Conservation (phyloP, 2,113 vertebrate genomes). For the Pollachius pollachius region DNA sequence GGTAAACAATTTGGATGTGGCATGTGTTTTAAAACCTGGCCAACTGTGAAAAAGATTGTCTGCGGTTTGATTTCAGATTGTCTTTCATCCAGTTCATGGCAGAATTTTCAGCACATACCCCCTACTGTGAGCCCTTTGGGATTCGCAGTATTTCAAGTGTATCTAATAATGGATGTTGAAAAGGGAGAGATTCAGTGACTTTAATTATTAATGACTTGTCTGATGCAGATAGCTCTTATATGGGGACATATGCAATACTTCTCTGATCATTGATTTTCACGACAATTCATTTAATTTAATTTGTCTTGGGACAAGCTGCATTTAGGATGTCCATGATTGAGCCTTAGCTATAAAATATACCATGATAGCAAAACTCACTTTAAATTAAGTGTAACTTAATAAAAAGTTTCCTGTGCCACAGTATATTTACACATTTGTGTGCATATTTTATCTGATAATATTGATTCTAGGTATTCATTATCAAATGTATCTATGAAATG, state of each 20-base stretch:
- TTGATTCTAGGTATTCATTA: no score
- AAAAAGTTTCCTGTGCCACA: no score
- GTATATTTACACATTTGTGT: no score
- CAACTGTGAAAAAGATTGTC: slow-evolving; percentile 24
- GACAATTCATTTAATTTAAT: slow-evolving; percentile 53
- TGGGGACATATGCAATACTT: slow-evolving; percentile 61
- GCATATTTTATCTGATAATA: no score
- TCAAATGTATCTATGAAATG: no score
- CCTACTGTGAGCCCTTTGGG: slow-evolving; percentile 31
- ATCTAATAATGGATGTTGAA: slow-evolving; percentile 50
- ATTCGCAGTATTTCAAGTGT: slow-evolving; percentile 48
- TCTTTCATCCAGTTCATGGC: slow-evolving; percentile 46
- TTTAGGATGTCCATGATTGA: no score
- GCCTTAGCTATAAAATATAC: no score
- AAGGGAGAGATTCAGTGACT: slow-evolving; percentile 43
- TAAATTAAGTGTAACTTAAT: no score
- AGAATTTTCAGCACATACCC: slow-evolving; percentile 35
- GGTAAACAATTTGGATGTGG: slow-evolving; percentile 37
- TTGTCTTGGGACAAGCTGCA: not conserved
- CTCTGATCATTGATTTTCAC: slow-evolving; percentile 56
- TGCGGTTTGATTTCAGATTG: slow-evolving; percentile 37
- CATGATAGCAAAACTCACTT: no score
- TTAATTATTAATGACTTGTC: slow-evolving; percentile 57
- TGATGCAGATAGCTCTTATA: slow-evolving; percentile 47
- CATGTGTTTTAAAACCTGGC: slow-evolving; percentile 27